Percentiles rank a stretch among this genome's conserved stretches.
Conservation (phyloP, 2,888 invertebrate genomes). For the Seladonia tumulorum region DNA sequence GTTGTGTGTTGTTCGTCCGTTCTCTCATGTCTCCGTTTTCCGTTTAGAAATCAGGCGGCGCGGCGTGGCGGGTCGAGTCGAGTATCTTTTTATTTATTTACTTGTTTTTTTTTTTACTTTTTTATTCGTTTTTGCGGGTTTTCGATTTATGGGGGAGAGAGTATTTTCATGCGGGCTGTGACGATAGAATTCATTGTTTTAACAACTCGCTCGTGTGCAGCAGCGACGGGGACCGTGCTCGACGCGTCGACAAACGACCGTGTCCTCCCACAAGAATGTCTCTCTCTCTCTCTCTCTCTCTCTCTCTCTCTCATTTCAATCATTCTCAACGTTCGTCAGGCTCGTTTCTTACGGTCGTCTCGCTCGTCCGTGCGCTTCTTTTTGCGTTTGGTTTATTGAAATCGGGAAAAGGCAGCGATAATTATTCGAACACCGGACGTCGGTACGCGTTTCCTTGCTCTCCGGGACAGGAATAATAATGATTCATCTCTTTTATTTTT, state of each 20-base stretch:
- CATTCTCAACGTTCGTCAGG: background rate
- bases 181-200: slow-evolving; percentile 40
- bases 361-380: background rate
- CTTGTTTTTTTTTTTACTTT: background rate
- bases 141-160: background rate
- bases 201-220: slow-evolving; percentile 25
- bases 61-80: slow-evolving; percentile 15
- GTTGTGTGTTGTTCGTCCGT: slow-evolving; percentile 4
- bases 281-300: background rate
- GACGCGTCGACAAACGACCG: slow-evolving; percentile 22
- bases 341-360: background rate
- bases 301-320: slow-evolving; percentile 29
- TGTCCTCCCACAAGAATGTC: background rate
- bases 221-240: slow-evolving; percentile 46
- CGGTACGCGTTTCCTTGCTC: slow-evolving; percentile 56
- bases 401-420: slow-evolving; percentile 73
- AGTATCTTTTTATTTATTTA: background rate
- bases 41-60: slow-evolving; percentile 10
- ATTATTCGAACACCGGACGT: slow-evolving; percentile 73
- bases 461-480: slow-evolving; percentile 25
- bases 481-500: background rate
- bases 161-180: slow-evolving; percentile 56
- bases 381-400: slow-evolving; percentile 50
- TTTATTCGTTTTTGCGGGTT: slow-evolving; percentile 9
- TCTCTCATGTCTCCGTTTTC: background rate